Evolutionary conservation across 2,113 vertebrate species (phyloP).

Genomic region (Pteruthius melanotis): DNA sequence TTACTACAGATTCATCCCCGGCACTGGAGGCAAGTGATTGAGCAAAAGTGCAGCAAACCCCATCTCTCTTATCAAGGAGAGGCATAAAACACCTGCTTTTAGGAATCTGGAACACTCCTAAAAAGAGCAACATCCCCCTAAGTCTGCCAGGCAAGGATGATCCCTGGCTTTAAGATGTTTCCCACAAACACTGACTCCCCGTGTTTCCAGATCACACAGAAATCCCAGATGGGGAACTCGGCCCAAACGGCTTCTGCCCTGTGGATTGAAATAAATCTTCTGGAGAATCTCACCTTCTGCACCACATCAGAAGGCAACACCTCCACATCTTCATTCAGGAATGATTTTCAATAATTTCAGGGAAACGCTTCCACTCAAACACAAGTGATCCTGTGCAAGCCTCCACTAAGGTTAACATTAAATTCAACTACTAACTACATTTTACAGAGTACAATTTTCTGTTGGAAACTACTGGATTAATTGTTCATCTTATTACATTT

Average conservation of each 20-base stretch:
- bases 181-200: neutral
- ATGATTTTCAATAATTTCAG: neutral
- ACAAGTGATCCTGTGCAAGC: neutral
- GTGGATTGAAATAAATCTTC: neutral
- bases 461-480: neutral
- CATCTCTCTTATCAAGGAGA: neutral
- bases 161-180: neutral
- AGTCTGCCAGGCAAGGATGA: neutral
- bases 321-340: neutral
- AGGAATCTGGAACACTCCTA: neutral
- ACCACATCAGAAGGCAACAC: neutral
- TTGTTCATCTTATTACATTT: neutral
- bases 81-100: neutral
- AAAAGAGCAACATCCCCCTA: neutral
- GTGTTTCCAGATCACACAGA: neutral
- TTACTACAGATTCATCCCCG: neutral
- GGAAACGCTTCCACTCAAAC: neutral
- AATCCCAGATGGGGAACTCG: neutral
- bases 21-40: neutral
- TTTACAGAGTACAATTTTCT: neutral
- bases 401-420: neutral
- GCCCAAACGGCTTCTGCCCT: neutral
- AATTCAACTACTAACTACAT: neutral
- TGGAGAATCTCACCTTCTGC: neutral
- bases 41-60: neutral